Conservation (phyloP, 53 echinoderm and acorn worm species). For the Glandiceps talaboti region DNA sequence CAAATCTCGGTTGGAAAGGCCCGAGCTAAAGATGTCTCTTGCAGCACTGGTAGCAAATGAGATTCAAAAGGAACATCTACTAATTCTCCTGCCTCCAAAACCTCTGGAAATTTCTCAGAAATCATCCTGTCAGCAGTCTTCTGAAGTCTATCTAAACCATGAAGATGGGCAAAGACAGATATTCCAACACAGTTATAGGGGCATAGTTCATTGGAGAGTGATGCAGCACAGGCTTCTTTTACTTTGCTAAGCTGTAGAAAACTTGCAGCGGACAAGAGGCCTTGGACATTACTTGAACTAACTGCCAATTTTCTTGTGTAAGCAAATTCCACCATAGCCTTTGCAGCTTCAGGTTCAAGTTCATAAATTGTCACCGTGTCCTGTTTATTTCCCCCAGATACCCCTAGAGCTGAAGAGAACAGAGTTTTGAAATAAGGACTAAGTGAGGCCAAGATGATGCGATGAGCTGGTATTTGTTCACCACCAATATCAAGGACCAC, state of each 20-base stretch:
- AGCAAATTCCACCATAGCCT: neutral
- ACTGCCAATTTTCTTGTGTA: neutral
- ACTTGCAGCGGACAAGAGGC: neutral
- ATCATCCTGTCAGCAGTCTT: neutral
- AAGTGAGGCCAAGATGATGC: neutral
- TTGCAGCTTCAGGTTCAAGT: neutral
- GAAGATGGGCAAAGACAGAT: neutral
- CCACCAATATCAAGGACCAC: neutral
- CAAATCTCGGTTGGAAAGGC: neutral
- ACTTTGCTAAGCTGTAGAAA: neutral
- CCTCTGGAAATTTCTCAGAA: neutral
- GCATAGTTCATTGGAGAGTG: neutral
- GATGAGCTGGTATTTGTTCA: neutral
- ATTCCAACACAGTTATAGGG: neutral
- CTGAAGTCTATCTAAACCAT: neutral
- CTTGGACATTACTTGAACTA: neutral
- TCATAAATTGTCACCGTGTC: neutral
- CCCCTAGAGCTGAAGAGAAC: neutral
- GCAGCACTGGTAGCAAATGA: neutral
- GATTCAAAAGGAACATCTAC: neutral
- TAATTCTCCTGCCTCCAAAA: neutral
- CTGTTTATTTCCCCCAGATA: neutral
- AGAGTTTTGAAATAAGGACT: neutral
- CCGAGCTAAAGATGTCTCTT: neutral
- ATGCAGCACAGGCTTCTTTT: neutral